Base-by-base conservation (phyloP, 2,888 invertebrate species). In the Quadroppia sp. region DNA sequence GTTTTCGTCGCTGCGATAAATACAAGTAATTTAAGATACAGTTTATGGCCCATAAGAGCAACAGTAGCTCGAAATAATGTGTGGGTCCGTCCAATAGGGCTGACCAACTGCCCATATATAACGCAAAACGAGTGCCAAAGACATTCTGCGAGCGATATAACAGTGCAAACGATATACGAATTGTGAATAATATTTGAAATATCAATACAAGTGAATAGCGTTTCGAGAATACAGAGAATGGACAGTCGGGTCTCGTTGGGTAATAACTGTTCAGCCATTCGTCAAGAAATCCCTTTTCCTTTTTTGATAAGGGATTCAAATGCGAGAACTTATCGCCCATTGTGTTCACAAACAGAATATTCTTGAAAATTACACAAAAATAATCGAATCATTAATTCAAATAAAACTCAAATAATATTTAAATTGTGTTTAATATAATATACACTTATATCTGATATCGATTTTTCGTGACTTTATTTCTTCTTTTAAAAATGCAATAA, bases 21-120 rank as follows among this genome's bases (percentile, higher is more conserved):
- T 6, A 23, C 3, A 25, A 56, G 23, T 23, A 56, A 23, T 9
- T 9, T 7, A 6, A 3, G 28, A 56, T 56, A 15, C 3, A 20
- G 9, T 56, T 20, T 9, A 56, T 2, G 23, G 25, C 2, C 56
- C 56, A 56, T 7, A 7, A 3, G 3, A 56, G 56, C 23, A 4
- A 9, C 17, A 56, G 6, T 7, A 56, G 11, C 15, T 56, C 56
- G 7, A 3, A 56, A 56, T 56, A 56, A 25, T 56, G 11, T 20
- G 56, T 2, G 2, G 56, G 56, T 23, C 56, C 56, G 3, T 15
- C 56, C 15, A 56, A 23, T 23, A 56, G 28, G 2, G 23, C 25
- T 56, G 56, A 15, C 23, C 23, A 56, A 56, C 56, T 56, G 23
- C 56, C 56, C 56, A 56, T 15, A 56, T 56, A 56, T 56, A 56